Evolutionary conservation across 2,888 invertebrate genomes (phyloP), one percentile per base, ranked within the genome.

Genomic region (Nymphalis polychloros): DNA sequence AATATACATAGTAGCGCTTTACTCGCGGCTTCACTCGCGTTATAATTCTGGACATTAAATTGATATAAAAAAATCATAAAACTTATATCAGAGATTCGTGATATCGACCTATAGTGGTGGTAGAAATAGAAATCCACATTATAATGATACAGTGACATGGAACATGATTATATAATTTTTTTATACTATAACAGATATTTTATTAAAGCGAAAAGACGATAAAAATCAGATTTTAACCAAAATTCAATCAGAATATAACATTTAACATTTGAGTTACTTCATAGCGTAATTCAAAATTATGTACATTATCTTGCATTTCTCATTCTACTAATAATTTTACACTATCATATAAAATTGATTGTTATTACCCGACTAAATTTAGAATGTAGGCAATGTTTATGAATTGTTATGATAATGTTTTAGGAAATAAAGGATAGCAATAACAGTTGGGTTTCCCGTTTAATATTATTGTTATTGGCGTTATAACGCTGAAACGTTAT

Each of bases 331-430:
- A 10, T 41, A 41, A 41, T 41, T 41, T 53, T n/a, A 55, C n/a
- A 8, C 55, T 17, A 35, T 57, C n/a, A 35, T 19, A 55, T 55
- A 31, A 27, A 57, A 52, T 59, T 67, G 50, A 47, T 67, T 63
- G 31, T 61, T 62, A 65, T 69, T 63, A 59, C 52, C 31, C 19
- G 16, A 16, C 52, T 4, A 10, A 61, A 52, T 64, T 67, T 55
- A 64, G 60, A 60, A 59, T 53, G 65, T 66, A 64, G 49, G 48
- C 63, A 55, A 19, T 52, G 64, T 62, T 77, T 76, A 73, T 78
- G 76, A 84, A 86, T 76, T 81, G 83, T 84, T 81, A 86, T 74
- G 80, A 77, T 84, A 81, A 75, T 73, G 70, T 65, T 71, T 69
- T 65, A 53, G 69, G 67, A 66, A 69, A 71, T 74, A 68, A 64